Evolutionary conservation across 2,888 invertebrate genomes (phyloP), one percentile per base, ranked within the genome.

Genomic region (Plagodis pulveraria): DNA sequence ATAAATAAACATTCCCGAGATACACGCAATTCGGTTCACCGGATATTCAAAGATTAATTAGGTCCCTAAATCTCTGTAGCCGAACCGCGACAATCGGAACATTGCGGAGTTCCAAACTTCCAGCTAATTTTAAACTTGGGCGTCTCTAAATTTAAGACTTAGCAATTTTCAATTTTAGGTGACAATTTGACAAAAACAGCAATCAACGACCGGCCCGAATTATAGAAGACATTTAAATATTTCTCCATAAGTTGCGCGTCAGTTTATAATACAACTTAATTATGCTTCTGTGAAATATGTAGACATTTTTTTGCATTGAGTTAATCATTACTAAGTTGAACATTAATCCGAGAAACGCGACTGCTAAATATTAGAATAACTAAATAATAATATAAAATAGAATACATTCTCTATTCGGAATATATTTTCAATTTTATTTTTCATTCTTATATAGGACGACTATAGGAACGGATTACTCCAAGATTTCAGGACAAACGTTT

Each of bases 1-100:
- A 56, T 56, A 12, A 47, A 58, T 50, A 56, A 56, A 56, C 40
- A 52, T 67, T 65, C 66, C 54, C 46, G 63, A 60, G 65, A 70
- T 71, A 71, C 69, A 70, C 66, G 58, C 51, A 73, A 70, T 67
- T 63, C 72, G 64, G 69, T 72, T 71, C 62, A 63, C 66, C 70
- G 76, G 74, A 78, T 76, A 74, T 72, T 72, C 68, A 57, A 66
- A 74, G 74, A 78, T 77, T 78, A 80, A 81, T 80, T 74, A 78
- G 77, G 72, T 72, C 73, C 73, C 72, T 73, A 77, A 81, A 78
- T 78, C 78, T 73, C 76, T 69, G 74, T 72, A 70, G 72, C 71
- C 71, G 72, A 73, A 77, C 76, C 80, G 73, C 76, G 77, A 76
- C 80, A 74, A 72, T 69, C 73, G 65, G 55, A 65, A 72, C 63